phyloP scores from a whole-genome alignment of 2,113 vertebrate species.

The Dascyllus trimaculatus region DNA sequence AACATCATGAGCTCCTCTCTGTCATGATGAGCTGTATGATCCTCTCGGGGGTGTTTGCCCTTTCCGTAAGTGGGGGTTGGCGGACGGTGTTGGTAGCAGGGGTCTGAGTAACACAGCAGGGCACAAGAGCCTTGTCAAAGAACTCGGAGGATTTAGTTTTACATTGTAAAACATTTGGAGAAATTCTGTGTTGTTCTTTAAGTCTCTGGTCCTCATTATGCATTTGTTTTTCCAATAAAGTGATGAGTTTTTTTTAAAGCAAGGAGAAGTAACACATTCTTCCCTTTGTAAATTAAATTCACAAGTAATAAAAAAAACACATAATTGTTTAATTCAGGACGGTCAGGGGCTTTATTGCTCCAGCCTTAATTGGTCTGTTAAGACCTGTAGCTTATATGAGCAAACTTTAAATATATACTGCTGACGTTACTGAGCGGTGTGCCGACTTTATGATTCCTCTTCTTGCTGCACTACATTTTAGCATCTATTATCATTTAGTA shows the following conservation, averaged over 20 bases:
- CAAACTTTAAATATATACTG: too few relatives aligned
- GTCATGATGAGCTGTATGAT: slow-evolving; percentile 59
- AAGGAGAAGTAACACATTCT: too few relatives aligned
- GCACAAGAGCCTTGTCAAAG: slow-evolving; percentile 31
- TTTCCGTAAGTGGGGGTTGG: slow-evolving; percentile 66
- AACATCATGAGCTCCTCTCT: slow-evolving; percentile 59
- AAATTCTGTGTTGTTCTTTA: slow-evolving; percentile 4
- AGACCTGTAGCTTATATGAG: too few relatives aligned
- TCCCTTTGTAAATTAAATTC: too few relatives aligned
- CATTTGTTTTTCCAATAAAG: not conserved
- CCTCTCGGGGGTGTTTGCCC: slow-evolving; percentile 74
- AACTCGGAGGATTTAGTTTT: slow-evolving; percentile 44
- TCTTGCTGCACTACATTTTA: too few relatives aligned
- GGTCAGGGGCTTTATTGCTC: too few relatives aligned
- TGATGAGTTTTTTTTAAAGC: not conserved
- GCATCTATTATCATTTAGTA: too few relatives aligned
- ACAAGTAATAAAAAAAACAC: too few relatives aligned
- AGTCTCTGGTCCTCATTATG: not conserved
- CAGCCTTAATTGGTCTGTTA: too few relatives aligned
- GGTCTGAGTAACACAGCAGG: slow-evolving; percentile 69
- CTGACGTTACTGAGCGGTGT: not conserved
- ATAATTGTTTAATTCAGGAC: too few relatives aligned
- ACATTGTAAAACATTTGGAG: not conserved
- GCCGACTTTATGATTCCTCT: not conserved
- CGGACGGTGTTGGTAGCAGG: slow-evolving; percentile 51